Conservation (phyloP, 1,140 invertebrate genomes). For the Aphaenogaster rudis region DNA sequence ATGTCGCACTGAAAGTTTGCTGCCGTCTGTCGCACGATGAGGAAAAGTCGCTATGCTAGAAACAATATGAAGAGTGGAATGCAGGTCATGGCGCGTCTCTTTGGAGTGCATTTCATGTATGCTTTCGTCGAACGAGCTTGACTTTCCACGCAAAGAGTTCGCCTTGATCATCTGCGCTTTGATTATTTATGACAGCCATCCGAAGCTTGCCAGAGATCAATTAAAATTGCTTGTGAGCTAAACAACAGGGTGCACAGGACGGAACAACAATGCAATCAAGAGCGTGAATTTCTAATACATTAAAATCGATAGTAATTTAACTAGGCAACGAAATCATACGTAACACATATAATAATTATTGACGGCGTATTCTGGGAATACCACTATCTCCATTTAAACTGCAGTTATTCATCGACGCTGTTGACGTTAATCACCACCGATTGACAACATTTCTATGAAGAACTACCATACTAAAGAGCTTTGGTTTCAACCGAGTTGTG, state of each 20-base stretch:
- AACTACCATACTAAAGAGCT: slow-evolving; percentile 21
- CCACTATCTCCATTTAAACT: slow-evolving; percentile 12
- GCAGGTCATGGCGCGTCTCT: slow-evolving; percentile 61
- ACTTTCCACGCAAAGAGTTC: not conserved
- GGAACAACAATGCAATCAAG: not conserved
- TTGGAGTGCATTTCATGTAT: not conserved
- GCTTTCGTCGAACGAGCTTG: not conserved
- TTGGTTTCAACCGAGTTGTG: slow-evolving; percentile 24
- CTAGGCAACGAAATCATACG: not conserved
- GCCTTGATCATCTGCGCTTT: not conserved
- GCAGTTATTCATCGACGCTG: not conserved
- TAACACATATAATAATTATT: slow-evolving; percentile 36
- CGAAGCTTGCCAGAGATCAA: not conserved
- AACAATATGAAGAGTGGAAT: slow-evolving; percentile 68
- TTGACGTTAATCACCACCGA: slow-evolving; percentile 16
- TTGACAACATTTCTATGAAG: slow-evolving; percentile 24
- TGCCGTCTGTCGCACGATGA: slow-evolving; percentile 56
- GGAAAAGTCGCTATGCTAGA: slow-evolving; percentile 38
- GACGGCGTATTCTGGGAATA: slow-evolving; percentile 19
- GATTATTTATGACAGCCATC: not conserved
- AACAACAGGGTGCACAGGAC: not conserved
- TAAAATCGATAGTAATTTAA: slow-evolving; percentile 2
- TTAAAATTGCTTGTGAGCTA: not conserved
- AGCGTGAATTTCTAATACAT: not conserved
- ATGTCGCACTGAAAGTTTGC: slow-evolving; percentile 50